phyloP scores from a whole-genome alignment of 1,140 invertebrate genomes.

The Vanessa atalanta region DNA sequence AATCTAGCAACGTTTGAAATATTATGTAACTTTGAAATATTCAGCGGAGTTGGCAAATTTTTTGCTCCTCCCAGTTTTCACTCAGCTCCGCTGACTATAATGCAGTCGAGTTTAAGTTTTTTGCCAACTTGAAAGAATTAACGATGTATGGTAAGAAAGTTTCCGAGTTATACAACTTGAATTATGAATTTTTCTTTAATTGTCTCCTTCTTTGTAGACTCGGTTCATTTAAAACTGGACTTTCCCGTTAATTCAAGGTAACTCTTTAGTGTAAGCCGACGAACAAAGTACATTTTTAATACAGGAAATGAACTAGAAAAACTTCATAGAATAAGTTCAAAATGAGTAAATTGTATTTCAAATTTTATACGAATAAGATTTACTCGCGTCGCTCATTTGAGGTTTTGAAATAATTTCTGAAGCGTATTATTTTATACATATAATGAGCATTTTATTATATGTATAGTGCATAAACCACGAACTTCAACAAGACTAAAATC shows the following conservation, averaged over 20 bases:
- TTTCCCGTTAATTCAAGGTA: slow-evolving; percentile 9
- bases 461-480: too few species aligned
- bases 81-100: slow-evolving; percentile 58
- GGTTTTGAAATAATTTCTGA: too few species aligned
- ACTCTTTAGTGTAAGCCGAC: neutral
- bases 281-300: slow-evolving; percentile 3
- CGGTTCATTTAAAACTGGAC: slow-evolving; percentile 16
- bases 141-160: slow-evolving; percentile 55
- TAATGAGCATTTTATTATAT: too few species aligned
- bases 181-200: slow-evolving; percentile 42
- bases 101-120: slow-evolving; percentile 56
- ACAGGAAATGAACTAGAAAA: neutral
- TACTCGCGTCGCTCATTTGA: neutral
- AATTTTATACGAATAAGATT: neutral
- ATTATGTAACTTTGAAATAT: slow-evolving; percentile 61
- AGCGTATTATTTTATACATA: too few species aligned
- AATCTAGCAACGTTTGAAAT: slow-evolving; percentile 47
- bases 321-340: neutral
- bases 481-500: too few species aligned
- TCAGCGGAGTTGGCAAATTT: slow-evolving; percentile 48
- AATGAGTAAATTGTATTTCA: slow-evolving; percentile 5
- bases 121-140: slow-evolving; percentile 53
- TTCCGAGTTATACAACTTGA: slow-evolving; percentile 36
- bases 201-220: slow-evolving; percentile 27
- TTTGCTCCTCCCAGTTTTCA: slow-evolving; percentile 52